Evolutionary conservation across 2,113 vertebrate species (phyloP).

Genomic region (Oryzias curvinotus): DNA sequence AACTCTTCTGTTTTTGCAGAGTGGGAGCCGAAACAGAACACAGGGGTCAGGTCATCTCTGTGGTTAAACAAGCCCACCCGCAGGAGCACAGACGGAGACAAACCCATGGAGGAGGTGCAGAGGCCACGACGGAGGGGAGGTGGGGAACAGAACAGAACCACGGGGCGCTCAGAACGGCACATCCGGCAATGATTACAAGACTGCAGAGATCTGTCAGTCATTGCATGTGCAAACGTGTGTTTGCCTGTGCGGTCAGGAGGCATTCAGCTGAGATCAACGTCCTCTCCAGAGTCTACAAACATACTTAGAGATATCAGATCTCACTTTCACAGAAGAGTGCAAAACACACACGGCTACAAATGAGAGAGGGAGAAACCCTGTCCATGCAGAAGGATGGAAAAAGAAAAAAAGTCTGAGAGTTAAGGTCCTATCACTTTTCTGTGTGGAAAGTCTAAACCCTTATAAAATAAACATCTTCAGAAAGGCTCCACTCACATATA

Average conservation of each 20-base stretch:
- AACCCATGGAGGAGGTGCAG: conserved; percentile 43
- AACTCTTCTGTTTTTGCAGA: no score
- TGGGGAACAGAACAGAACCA: conserved; percentile 12
- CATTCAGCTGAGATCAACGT: conserved; percentile 14
- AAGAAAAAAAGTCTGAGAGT: background rate
- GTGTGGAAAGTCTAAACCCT: conserved; percentile 1
- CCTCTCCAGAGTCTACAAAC: background rate
- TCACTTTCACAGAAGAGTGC: conserved; percentile 10
- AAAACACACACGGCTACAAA: conserved; percentile 6
- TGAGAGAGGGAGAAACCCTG: conserved; percentile 2
- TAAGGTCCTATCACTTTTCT: conserved; percentile 16
- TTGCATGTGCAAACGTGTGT: conserved; percentile 7
- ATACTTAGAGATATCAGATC: conserved; percentile 16
- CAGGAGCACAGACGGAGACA: conserved; percentile 14
- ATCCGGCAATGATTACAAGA: conserved; percentile 48
- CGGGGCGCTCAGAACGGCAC: conserved; percentile 11
- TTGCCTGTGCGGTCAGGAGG: conserved; percentile 28
- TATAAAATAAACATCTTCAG: conserved; percentile 4
- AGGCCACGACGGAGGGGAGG: conserved; percentile 30
- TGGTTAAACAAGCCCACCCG: conserved; percentile 29
- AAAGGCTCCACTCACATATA: conserved; percentile 87
- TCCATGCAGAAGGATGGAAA: background rate
- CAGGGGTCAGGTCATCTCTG: conserved; percentile 11
- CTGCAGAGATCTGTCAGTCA: conserved; percentile 35
- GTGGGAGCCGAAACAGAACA: background rate